Evolutionary conservation across 2,797 vertebrate genomes (phyloP).

Genomic region (Naso thynnoides): DNA sequence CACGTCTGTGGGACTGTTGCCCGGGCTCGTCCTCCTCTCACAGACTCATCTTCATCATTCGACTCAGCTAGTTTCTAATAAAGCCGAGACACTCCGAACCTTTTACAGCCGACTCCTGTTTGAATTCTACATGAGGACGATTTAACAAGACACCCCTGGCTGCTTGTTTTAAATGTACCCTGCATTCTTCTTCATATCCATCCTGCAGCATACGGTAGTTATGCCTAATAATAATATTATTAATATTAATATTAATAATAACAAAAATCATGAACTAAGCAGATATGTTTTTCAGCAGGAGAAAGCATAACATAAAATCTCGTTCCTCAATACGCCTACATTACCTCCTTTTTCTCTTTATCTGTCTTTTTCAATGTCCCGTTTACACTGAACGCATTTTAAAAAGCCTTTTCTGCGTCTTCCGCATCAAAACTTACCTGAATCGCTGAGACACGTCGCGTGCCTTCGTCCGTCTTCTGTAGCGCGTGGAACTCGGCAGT

Average conservation of each 20-base stretch:
- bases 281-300: background rate
- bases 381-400: background rate
- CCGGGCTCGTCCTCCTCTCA: conserved; percentile 19
- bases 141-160: background rate
- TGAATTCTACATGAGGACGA: conserved; percentile 18
- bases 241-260: no score
- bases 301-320: background rate
- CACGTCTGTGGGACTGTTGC: conserved; percentile 36
- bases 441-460: conserved; percentile 80
- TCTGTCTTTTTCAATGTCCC: background rate
- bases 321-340: background rate
- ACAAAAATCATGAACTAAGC: background rate
- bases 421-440: conserved; percentile 85
- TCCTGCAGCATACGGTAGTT: background rate
- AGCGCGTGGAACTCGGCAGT: conserved; percentile 81
- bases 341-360: background rate
- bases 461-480: conserved; percentile 79
- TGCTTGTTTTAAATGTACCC: conserved; percentile 6
- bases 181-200: background rate
- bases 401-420: conserved; percentile 15
- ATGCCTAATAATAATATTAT: background rate
- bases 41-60: conserved; percentile 24
- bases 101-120: background rate
- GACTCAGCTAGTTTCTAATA: conserved; percentile 9
- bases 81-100: background rate